Evolutionary conservation across 2,113 vertebrate genomes (phyloP).

Genomic region (Struthio camelus): DNA sequence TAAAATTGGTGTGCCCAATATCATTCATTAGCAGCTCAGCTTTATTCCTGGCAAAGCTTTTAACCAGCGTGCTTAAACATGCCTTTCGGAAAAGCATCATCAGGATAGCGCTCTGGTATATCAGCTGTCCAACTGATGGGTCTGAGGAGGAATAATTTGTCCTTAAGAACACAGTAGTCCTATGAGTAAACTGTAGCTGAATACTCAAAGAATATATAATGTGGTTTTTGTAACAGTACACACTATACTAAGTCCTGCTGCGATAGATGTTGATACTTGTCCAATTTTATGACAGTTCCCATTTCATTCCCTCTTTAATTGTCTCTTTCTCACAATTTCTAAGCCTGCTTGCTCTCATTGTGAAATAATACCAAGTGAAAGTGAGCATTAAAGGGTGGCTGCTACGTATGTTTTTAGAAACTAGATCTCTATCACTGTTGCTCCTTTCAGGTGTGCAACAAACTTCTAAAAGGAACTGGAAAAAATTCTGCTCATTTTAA

Average conservation of each 20-base stretch:
- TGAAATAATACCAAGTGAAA: not conserved
- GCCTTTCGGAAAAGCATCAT: not conserved
- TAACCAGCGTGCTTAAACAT: not conserved
- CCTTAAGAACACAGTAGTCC: not conserved
- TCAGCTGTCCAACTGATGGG: not conserved
- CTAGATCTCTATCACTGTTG: accelerated
- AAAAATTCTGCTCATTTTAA: not conserved
- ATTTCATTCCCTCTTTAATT: not conserved
- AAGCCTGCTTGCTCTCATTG: not conserved
- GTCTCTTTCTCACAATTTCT: not conserved
- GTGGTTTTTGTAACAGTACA: not conserved
- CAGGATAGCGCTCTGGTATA: not conserved
- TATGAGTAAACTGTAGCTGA: not conserved
- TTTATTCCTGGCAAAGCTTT: not conserved
- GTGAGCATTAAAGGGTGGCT: not conserved
- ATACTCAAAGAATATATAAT: not conserved
- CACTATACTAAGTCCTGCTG: not conserved
- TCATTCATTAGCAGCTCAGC: not conserved
- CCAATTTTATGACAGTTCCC: not conserved
- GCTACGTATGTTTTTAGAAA: accelerated
- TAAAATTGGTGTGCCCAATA: accelerated
- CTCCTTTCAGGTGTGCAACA: not conserved
- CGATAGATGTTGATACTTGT: not conserved
- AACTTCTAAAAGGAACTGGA: not conserved
- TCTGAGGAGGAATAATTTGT: not conserved